Conservation (phyloP, 2,797 vertebrate genomes). For the Phoeniculus purpureus region DNA sequence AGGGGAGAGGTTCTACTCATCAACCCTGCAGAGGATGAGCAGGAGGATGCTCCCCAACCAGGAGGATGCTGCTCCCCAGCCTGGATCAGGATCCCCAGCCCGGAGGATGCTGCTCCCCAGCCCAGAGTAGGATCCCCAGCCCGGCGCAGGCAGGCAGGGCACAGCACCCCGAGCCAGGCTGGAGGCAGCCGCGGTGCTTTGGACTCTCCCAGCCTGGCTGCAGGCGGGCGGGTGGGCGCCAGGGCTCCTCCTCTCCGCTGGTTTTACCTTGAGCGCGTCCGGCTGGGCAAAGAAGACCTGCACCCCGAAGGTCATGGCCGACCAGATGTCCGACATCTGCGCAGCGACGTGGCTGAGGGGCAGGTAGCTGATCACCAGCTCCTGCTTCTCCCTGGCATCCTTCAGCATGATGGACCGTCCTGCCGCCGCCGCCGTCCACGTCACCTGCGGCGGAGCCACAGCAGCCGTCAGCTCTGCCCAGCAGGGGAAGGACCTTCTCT, state of each 20-base stretch:
- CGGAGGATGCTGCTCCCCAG: background rate
- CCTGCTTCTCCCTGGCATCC: slow-evolving; percentile 70
- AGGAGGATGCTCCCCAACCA: too few species aligned
- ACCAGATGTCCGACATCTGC: slow-evolving; percentile 93
- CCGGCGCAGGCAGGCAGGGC: background rate
- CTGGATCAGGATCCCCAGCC: too few species aligned
- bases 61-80: too few species aligned
- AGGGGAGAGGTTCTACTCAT: background rate
- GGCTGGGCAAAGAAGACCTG: slow-evolving; percentile 88
- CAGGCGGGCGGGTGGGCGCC: background rate
- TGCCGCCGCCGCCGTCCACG: slow-evolving; percentile 82
- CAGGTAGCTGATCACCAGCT: slow-evolving; percentile 90
- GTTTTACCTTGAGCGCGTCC: slow-evolving; percentile 90
- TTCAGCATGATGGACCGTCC: slow-evolving; percentile 63
- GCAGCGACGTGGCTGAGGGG: slow-evolving; percentile 94
- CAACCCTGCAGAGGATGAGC: too few species aligned
- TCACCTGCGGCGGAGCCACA: slow-evolving; percentile 79
- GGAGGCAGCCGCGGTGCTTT: background rate
- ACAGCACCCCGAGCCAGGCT: background rate
- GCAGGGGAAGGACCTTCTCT: too few species aligned
- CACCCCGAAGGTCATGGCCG: slow-evolving; percentile 82
- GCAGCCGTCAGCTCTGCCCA: rapidly evolving
- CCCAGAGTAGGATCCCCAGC: background rate
- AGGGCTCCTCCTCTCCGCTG: background rate
- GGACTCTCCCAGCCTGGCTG: background rate